phyloP scores from a whole-genome alignment of 1,140 invertebrate genomes.

The Psix sp. region DNA sequence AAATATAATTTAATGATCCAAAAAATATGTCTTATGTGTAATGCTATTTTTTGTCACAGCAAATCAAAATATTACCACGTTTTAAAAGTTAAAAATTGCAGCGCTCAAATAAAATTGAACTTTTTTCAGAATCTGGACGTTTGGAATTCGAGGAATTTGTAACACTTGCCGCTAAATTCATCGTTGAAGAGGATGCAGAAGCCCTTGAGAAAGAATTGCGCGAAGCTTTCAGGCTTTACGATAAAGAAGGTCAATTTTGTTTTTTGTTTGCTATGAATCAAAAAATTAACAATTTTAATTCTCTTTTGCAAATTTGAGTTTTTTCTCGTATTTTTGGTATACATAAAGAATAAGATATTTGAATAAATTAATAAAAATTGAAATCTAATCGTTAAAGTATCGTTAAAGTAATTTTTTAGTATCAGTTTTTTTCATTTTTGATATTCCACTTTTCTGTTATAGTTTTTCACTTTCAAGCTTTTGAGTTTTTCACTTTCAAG shows the following conservation, averaged over 20 bases:
- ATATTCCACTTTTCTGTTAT: no score
- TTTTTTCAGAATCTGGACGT: slow-evolving; percentile 88
- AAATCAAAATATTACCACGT: neutral
- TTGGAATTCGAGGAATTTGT: slow-evolving; percentile 97
- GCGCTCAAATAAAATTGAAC: slow-evolving; percentile 1
- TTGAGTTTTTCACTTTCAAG: no score
- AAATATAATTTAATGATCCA: neutral
- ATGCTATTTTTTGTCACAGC: neutral
- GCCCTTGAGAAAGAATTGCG: slow-evolving; percentile 93
- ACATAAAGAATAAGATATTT: no score
- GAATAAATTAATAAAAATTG: no score
- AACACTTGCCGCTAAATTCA: slow-evolving; percentile 94
- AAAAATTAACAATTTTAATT: no score
- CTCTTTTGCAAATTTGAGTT: neutral
- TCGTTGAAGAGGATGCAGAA: slow-evolving; percentile 96
- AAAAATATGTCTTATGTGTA: neutral
- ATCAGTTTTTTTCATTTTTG: no score
- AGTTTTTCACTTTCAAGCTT: no score
- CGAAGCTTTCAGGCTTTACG: slow-evolving; percentile 94
- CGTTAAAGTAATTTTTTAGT: no score
- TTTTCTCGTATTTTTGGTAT: no score
- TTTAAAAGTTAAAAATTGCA: neutral
- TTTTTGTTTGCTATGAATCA: no score
- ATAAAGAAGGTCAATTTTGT: slow-evolving; percentile 84
- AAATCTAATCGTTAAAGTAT: no score